Conservation (phyloP, 1,140 invertebrate genomes). For the Caligus rogercresseyi region DNA sequence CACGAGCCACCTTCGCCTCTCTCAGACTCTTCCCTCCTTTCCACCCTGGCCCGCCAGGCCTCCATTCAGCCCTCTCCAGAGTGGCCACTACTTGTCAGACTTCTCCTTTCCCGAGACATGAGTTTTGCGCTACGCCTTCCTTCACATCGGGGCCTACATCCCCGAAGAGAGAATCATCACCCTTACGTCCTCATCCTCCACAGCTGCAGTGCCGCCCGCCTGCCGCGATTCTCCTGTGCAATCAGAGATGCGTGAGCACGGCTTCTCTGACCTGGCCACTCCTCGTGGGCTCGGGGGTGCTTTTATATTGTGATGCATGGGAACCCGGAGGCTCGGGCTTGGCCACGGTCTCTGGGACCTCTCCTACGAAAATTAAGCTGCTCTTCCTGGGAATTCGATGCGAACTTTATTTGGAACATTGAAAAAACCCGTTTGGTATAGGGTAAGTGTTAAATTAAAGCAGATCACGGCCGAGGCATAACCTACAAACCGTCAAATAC, state of each 20-base stretch:
- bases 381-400: background rate
- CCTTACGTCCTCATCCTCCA: too few species aligned
- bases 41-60: background rate
- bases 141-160: conserved; percentile 8
- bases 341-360: background rate
- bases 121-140: background rate
- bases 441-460: conserved; percentile 4
- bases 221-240: conserved; percentile 6
- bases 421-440: conserved; percentile 9
- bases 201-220: too few species aligned
- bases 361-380: background rate
- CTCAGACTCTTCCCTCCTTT: background rate
- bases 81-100: conserved; percentile 7
- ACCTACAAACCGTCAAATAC: too few species aligned
- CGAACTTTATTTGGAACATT: conserved; percentile 11
- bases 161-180: background rate
- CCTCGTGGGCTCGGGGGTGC: background rate
- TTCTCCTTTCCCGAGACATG: conserved; percentile 7
- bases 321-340: background rate
- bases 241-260: background rate
- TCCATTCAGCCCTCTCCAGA: conserved; percentile 2
- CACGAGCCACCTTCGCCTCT: background rate
- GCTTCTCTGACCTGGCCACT: conserved; percentile 1
- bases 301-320: conserved; percentile 17
- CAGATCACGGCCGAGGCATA: background rate